Percentiles rank a stretch among this genome's conserved stretches.
These are phyloP conservation scores for Drosophila varians DNA, from an alignment of 1,140 invertebrate species.

Conservation along the genomic window DNA sequence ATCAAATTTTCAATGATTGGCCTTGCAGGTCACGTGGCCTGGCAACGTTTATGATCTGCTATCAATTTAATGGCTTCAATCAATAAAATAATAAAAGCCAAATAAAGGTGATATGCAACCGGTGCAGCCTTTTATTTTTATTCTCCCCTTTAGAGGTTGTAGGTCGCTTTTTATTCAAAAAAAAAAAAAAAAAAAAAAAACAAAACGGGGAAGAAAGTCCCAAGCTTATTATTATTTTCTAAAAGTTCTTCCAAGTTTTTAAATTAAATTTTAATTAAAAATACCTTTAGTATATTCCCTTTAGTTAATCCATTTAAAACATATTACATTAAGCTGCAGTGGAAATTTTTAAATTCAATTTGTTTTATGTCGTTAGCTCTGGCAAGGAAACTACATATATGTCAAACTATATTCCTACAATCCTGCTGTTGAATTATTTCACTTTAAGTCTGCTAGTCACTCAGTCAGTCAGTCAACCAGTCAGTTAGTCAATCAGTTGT, in stretches of 20 bases:
- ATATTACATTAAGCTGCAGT: not conserved
- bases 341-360: slow-evolving; percentile 59
- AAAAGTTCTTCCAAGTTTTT: no score
- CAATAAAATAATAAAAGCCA: slow-evolving; percentile 51
- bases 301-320: not conserved
- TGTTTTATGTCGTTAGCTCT: slow-evolving; percentile 51
- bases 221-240: no score
- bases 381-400: no score
- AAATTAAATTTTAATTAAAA: not conserved
- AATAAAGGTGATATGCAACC: slow-evolving; percentile 12
- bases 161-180: no score
- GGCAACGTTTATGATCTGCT: slow-evolving; percentile 55
- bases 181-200: no score
- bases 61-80: slow-evolving; percentile 63
- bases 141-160: no score
- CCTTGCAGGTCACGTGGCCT: slow-evolving; percentile 48
- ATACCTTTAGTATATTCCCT: not conserved
- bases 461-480: not conserved
- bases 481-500: not conserved
- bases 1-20: slow-evolving; percentile 70
- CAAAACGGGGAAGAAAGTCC: no score
- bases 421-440: not conserved
- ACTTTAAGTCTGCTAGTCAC: slow-evolving; percentile 1
- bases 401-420: not conserved
- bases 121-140: not conserved